Base-by-base conservation (phyloP, 2,888 invertebrate genomes). In the Ariolimax columbianus region DNA sequence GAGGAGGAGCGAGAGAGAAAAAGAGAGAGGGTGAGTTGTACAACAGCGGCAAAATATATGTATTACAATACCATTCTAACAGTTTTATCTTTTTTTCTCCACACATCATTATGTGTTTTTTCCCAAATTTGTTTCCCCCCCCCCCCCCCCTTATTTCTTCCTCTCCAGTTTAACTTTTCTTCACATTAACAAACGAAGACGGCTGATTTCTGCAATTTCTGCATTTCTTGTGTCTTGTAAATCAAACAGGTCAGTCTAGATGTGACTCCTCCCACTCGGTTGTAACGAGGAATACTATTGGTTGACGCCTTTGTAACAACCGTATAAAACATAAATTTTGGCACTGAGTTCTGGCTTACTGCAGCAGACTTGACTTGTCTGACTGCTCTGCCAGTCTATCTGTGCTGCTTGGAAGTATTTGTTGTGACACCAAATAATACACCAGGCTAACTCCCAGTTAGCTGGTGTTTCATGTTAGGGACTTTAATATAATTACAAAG, bases 291-390 rank as follows among this genome's bases (percentile, higher is more conserved):
- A 23, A 33, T 55, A 23, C 14, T 51, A 82, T 82, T 73, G 82
- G 82, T 26, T 1, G 4, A n/a, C n/a, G 30, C 11, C 14, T 19
- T 6, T 14, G 17, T n/a, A 2, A 2, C 26, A 0, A n/a, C 82
- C 51, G 23, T 82, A 82, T 72, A 82, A 26, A 82, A 72, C 14
- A 33, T 0, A 55, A 73, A 7, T 36, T 6, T 33, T 38, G 33
- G 30, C 55, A 26, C 26, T 19, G 40, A 36, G 17, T 7, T 11
- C 66, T 19, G 72, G 72, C 51, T 47, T 55, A 77, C 55, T 19
- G 82, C 82, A 82, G 82, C 82, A 82, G 82, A 82, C 82, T 82
- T 4, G 2, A 23, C 23, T 17, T 7, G 82, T 82, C 82, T 82
- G 82, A 72, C 82, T 82, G 82, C 82, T 72, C 38, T 26, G 55